phyloP scores from a whole-genome alignment of 2,113 vertebrate genomes.

The Malurus alboscapulatus region DNA sequence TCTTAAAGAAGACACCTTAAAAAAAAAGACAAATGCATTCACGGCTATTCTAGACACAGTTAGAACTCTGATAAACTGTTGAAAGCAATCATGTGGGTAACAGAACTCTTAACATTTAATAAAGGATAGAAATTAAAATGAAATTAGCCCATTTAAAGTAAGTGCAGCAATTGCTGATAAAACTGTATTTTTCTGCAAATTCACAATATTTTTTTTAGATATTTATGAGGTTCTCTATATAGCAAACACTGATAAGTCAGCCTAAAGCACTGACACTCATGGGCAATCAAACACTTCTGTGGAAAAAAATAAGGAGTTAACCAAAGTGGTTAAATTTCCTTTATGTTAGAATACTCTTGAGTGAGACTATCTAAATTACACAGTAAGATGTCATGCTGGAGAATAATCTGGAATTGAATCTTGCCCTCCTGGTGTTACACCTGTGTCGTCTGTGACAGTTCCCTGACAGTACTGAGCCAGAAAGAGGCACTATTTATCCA shows the following conservation, averaged over 20 bases:
- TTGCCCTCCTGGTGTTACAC: background rate
- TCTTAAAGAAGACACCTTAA: background rate
- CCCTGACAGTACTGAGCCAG: background rate
- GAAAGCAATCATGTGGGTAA: background rate
- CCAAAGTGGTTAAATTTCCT: background rate
- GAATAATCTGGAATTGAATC: background rate
- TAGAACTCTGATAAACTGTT: background rate
- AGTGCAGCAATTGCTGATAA: background rate
- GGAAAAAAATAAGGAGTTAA: background rate
- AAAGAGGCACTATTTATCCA: background rate
- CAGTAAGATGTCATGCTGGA: background rate
- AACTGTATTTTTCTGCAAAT: constrained; percentile 8
- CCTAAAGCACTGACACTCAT: background rate
- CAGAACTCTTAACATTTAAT: background rate
- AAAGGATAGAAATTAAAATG: background rate
- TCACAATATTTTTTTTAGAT: background rate
- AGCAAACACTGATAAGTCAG: background rate
- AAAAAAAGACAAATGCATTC: background rate
- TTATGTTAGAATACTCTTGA: background rate
- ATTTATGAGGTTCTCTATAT: background rate
- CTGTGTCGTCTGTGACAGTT: background rate
- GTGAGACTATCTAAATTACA: background rate
- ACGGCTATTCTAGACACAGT: background rate
- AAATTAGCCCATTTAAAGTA: background rate
- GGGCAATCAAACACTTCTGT: background rate